Evolutionary conservation across 2,113 vertebrate species (phyloP).

Genomic region (Pelecanoides urinatrix): DNA sequence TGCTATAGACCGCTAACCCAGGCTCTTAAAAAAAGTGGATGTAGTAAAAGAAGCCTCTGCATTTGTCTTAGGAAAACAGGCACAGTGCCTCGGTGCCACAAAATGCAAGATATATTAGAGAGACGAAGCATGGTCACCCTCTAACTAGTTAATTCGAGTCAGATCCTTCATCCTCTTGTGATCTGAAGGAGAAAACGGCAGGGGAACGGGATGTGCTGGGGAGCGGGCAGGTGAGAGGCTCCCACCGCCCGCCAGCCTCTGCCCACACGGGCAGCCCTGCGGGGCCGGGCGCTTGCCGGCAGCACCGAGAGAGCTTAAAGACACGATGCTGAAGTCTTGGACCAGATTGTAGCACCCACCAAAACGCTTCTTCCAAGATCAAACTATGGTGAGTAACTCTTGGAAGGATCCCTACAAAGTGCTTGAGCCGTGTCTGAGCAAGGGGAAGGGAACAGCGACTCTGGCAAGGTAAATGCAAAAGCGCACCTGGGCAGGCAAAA

Average conservation of each 20-base stretch:
- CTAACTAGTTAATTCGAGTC: not conserved
- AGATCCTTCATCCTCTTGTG: not conserved
- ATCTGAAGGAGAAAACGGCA: not conserved
- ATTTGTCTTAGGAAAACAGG: not conserved
- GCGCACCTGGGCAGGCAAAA: not conserved
- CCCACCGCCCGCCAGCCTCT: not conserved
- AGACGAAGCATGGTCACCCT: not conserved
- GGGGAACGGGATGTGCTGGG: not conserved
- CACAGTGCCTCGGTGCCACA: too few species aligned
- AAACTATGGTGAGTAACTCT: accelerated
- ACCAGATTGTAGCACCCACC: not conserved
- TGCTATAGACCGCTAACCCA: not conserved
- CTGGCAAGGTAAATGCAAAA: not conserved
- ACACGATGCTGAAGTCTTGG: not conserved
- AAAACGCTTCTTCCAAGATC: not conserved
- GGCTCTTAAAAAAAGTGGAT: not conserved
- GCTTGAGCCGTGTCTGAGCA: accelerated
- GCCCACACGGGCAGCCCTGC: accelerated
- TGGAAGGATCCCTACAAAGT: not conserved
- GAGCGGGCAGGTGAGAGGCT: not conserved
- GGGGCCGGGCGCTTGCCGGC: not conserved
- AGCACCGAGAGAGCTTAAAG: not conserved
- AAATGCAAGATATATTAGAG: accelerated
- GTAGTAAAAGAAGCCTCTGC: not conserved
- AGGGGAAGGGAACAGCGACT: not conserved